phyloP scores from a whole-genome alignment of 2,888 invertebrate species.

The Acleris literana region DNA sequence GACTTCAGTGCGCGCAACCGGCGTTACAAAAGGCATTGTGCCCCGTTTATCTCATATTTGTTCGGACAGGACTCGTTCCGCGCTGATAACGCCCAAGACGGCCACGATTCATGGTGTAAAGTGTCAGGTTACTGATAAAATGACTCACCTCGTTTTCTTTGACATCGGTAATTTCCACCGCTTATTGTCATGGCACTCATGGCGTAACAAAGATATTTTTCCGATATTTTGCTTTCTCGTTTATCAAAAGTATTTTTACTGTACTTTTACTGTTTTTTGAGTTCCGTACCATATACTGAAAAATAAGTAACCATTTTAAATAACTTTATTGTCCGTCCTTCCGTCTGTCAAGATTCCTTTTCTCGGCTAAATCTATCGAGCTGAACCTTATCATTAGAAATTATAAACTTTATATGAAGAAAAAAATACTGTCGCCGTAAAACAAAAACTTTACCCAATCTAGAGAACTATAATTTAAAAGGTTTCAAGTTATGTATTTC shows the following conservation, averaged over 20 bases:
- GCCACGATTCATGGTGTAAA: conserved; percentile 40
- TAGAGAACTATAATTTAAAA: no score
- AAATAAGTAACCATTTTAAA: no score
- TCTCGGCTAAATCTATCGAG: no score
- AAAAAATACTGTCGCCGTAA: no score
- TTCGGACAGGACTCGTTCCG: conserved; percentile 66
- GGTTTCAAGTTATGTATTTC: no score
- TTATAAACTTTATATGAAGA: no score
- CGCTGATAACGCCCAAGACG: conserved; percentile 68
- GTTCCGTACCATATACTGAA: background rate
- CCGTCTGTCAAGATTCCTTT: no score
- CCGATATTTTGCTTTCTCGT: background rate
- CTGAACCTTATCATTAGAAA: no score
- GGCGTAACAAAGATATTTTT: background rate
- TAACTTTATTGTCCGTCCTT: no score
- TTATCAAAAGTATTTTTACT: background rate
- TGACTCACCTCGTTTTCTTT: conserved; percentile 33
- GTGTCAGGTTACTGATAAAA: conserved; percentile 48
- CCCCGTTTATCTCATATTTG: conserved; percentile 72
- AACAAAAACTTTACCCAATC: no score
- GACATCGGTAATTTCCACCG: conserved; percentile 9
- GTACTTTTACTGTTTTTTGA: background rate
- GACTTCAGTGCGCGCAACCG: conserved; percentile 62
- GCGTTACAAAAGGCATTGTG: conserved; percentile 77
- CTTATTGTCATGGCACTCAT: background rate